Evolutionary conservation across 1,140 invertebrate species (phyloP).

Genomic region (Drosophila kanapiae): DNA sequence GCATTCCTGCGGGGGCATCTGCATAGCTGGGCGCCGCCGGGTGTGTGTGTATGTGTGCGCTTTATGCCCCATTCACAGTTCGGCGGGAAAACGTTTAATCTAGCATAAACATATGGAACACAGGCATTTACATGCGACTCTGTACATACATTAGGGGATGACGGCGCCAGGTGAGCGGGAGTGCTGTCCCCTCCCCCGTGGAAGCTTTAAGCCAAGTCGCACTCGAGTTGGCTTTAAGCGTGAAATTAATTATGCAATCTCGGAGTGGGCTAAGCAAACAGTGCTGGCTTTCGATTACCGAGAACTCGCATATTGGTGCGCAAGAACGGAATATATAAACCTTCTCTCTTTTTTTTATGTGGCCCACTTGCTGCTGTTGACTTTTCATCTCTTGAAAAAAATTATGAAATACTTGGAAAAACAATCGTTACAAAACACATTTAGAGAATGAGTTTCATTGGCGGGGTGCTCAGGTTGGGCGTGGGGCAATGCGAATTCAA

Average conservation of each 20-base stretch:
- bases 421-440: slow-evolving; percentile 35
- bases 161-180: slow-evolving; percentile 32
- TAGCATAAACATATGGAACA: slow-evolving; percentile 70
- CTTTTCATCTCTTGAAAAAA: slow-evolving; percentile 28
- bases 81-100: slow-evolving; percentile 74
- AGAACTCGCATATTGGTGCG: slow-evolving; percentile 6
- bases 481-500: slow-evolving; percentile 7
- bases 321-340: slow-evolving; percentile 5
- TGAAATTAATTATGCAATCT: slow-evolving; percentile 48
- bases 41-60: slow-evolving; percentile 20
- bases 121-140: slow-evolving; percentile 38
- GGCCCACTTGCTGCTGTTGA: slow-evolving; percentile 11
- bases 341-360: background rate
- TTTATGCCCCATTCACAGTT: slow-evolving; percentile 70
- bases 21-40: slow-evolving; percentile 19
- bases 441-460: slow-evolving; percentile 11
- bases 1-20: slow-evolving; percentile 36
- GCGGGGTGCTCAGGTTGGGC: too few species aligned
- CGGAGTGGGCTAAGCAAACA: slow-evolving; percentile 23
- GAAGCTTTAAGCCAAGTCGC: slow-evolving; percentile 19
- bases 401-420: slow-evolving; percentile 33
- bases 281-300: slow-evolving; percentile 28
- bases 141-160: slow-evolving; percentile 32
- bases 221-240: slow-evolving; percentile 20
- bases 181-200: background rate